A percentile compares a stretch with the other conserved stretches of the same genome.
phyloP scores from a whole-genome alignment of 2,113 vertebrate species.

The Aythya baeri region DNA sequence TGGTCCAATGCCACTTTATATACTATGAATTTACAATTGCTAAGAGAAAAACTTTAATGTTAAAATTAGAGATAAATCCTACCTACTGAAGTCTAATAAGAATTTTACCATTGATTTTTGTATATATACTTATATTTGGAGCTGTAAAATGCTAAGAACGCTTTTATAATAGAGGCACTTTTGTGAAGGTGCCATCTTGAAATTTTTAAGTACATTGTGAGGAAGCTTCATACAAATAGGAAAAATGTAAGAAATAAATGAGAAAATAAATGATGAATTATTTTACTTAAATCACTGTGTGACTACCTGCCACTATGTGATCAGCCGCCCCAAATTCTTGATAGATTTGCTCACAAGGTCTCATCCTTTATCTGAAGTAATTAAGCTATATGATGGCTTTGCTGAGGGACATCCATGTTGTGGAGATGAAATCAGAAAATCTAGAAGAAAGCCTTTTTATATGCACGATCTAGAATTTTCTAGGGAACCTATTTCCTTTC shows the following conservation, averaged over 20 bases:
- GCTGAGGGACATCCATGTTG: not conserved
- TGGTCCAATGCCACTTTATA: not conserved
- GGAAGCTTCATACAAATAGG: not conserved
- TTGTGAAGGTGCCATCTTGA: not conserved
- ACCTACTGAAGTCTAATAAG: not conserved
- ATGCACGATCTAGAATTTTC: accelerated
- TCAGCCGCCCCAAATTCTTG: not conserved
- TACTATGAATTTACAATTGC: not conserved
- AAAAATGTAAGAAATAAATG: not conserved
- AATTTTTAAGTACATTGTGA: not conserved
- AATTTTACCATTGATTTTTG: not conserved
- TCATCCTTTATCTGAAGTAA: not conserved
- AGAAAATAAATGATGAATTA: not conserved
- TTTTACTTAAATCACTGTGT: not conserved
- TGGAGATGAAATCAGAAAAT: not conserved
- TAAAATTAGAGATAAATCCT: not conserved
- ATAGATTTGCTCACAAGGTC: not conserved
- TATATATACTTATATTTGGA: not conserved
- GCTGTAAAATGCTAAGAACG: not conserved
- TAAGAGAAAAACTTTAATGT: not conserved
- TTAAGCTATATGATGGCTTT: not conserved
- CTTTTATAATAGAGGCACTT: not conserved
- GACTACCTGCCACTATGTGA: not conserved
- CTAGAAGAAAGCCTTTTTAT: not conserved
- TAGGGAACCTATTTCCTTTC: not conserved